phyloP scores from a whole-genome alignment of 2,888 invertebrate genomes.

The Lasioglossum pauxillum region DNA sequence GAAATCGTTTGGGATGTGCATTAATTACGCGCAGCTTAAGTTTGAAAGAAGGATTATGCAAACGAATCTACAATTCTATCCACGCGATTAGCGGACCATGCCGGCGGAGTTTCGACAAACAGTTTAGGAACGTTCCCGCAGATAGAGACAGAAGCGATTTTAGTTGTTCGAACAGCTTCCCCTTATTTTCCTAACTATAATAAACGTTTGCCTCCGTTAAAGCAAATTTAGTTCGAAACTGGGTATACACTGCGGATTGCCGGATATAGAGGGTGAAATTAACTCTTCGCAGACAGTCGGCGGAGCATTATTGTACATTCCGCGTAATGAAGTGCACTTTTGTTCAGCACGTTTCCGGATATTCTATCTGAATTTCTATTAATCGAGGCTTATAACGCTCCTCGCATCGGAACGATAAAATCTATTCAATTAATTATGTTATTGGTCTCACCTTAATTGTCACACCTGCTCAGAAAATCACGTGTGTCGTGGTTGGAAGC shows the following conservation, averaged over 20 bases:
- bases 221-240: slow-evolving; percentile 22
- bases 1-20: neutral
- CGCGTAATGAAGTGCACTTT: slow-evolving; percentile 7
- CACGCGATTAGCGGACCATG: neutral
- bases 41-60: slow-evolving; percentile 1
- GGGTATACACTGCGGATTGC: slow-evolving; percentile 7
- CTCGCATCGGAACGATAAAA: too few species aligned
- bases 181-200: slow-evolving; percentile 4
- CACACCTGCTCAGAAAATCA: too few species aligned
- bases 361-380: neutral
- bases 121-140: slow-evolving; percentile 7
- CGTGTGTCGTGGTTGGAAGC: too few species aligned
- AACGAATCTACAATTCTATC: neutral
- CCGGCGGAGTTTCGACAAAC: slow-evolving; percentile 11
- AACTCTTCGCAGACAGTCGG: neutral
- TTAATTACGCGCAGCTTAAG: neutral
- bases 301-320: neutral
- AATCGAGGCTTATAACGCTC: neutral
- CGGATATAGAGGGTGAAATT: neutral
- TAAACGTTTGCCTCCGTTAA: slow-evolving; percentile 17
- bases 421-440: neutral
- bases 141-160: slow-evolving; percentile 7
- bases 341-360: neutral
- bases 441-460: neutral
- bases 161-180: neutral